Percentiles rank a stretch among this genome's conserved stretches.
These are phyloP conservation scores for Venturia canescens DNA, from an alignment of 1,140 invertebrate species.

Conservation along the genomic window DNA sequence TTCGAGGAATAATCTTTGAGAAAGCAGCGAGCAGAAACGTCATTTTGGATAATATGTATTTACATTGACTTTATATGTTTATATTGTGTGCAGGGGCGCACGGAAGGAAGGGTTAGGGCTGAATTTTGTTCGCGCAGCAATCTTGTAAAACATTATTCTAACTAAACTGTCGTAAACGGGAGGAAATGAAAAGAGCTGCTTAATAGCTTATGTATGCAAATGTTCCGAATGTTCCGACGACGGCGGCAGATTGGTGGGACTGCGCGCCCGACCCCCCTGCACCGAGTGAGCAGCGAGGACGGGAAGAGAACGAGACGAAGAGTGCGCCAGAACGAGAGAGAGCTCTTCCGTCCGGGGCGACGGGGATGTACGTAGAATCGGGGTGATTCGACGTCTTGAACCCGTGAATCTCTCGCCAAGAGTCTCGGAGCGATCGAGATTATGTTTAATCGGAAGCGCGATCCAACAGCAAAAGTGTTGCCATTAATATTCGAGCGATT, in stretches of 20 bases:
- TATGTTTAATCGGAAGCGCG: neutral
- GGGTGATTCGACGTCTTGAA: neutral
- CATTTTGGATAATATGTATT: neutral
- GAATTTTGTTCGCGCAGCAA: constrained; percentile 69
- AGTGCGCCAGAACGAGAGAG: neutral
- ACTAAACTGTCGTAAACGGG: constrained; percentile 78
- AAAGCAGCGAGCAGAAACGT: constrained; percentile 48
- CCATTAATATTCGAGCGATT: neutral
- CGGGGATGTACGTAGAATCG: constrained; percentile 13
- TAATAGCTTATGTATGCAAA: constrained; percentile 79
- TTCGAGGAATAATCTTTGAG: constrained; percentile 62
- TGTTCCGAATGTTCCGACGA: constrained; percentile 53
- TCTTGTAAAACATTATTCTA: constrained; percentile 76
- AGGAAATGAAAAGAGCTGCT: constrained; percentile 78
- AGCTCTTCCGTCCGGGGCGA: neutral
- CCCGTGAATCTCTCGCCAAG: constrained; percentile 9
- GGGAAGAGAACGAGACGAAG: neutral
- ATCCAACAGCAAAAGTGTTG: neutral
- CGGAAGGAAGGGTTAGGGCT: constrained; percentile 41
- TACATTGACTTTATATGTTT: neutral
- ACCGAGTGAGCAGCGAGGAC: constrained; percentile 19
- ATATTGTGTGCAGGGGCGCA: neutral
- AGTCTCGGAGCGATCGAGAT: neutral
- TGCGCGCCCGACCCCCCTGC: constrained; percentile 58
- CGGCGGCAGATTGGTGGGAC: constrained; percentile 74